Evolutionary conservation across 2,113 vertebrate genomes (phyloP).

Genomic region (Cnemophilus loriae): DNA sequence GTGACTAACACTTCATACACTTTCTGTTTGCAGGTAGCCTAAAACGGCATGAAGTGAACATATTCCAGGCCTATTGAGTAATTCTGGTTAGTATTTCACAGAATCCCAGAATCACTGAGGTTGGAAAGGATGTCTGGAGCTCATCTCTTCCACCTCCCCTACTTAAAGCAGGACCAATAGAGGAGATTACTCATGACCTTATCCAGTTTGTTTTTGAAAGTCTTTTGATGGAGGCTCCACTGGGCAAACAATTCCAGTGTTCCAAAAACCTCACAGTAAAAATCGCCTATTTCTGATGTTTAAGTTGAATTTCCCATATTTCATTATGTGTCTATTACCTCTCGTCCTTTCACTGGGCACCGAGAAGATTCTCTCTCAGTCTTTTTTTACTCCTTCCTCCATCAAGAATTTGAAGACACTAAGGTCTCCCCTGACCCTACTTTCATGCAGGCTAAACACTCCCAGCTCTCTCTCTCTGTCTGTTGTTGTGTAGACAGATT

Average conservation of each 20-base stretch:
- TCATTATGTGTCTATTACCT: neutral
- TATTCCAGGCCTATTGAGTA: neutral
- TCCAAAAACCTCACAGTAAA: neutral
- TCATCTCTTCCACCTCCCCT: neutral
- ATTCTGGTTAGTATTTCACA: neutral
- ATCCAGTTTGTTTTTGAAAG: neutral
- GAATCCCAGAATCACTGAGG: neutral
- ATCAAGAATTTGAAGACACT: neutral
- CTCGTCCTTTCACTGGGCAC: neutral
- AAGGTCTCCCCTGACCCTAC: neutral
- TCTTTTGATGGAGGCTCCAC: neutral
- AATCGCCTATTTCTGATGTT: neutral
- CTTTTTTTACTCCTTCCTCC: neutral
- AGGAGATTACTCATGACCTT: neutral
- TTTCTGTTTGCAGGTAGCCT: neutral
- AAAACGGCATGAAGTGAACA: neutral
- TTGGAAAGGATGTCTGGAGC: neutral
- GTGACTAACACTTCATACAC: neutral
- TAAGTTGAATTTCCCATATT: neutral
- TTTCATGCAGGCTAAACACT: neutral
- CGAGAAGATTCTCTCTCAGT: neutral
- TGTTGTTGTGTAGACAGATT: neutral
- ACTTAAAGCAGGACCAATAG: neutral
- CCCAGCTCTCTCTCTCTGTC: neutral
- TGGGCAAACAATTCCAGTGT: neutral